These are phyloP conservation scores for Leptopterna dolabrata DNA, from an alignment of 2,888 invertebrate species.

Conservation along the genomic window DNA sequence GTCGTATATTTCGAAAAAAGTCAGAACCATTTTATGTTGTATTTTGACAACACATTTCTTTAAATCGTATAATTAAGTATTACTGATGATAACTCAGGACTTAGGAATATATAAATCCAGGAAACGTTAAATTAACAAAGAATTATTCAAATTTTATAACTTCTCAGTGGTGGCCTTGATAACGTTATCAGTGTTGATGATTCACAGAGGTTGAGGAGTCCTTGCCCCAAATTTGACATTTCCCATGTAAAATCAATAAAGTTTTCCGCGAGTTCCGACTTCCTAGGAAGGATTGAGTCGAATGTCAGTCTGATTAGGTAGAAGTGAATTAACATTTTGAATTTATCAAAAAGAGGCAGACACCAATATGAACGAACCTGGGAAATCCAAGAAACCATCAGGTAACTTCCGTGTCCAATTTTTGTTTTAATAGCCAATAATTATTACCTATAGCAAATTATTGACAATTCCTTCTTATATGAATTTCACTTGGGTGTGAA, in stretches of 20 bases:
- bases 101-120: too few species aligned
- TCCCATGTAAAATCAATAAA: background rate
- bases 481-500: too few species aligned
- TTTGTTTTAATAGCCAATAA: background rate
- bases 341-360: background rate
- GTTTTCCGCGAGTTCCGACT: background rate
- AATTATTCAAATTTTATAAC: background rate
- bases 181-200: background rate
- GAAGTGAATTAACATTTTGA: background rate
- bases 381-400: conserved; percentile 38
- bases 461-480: background rate
- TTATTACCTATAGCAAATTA: too few species aligned
- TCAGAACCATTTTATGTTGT: too few species aligned
- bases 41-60: too few species aligned
- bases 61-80: too few species aligned
- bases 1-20: too few species aligned
- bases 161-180: background rate
- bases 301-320: background rate
- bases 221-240: conserved; percentile 29
- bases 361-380: conserved; percentile 3
- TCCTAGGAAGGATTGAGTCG: background rate
- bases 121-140: too few species aligned
- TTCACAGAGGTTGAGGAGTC: background rate
- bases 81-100: too few species aligned
- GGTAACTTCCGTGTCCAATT: background rate